Percentiles rank a stretch among this genome's conserved stretches.
These are phyloP conservation scores for Centruroides vittatus DNA, from an alignment of 1,140 invertebrate genomes.

Conservation along the genomic window DNA sequence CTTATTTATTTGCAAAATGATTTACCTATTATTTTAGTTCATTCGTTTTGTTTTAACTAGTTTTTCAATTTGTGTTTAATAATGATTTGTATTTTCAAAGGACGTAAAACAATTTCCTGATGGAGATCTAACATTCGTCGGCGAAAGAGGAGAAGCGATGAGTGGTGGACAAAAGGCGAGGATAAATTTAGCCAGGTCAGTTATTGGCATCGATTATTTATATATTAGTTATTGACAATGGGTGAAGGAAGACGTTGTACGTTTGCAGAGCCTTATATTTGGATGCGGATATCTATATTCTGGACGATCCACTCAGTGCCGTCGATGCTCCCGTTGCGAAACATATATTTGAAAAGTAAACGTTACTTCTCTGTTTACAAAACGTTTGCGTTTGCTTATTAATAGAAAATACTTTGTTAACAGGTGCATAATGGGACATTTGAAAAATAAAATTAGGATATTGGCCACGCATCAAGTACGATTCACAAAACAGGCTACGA, in stretches of 20 bases:
- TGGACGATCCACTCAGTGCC: slow-evolving; percentile 32
- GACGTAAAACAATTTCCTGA: slow-evolving; percentile 33
- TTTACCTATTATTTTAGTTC: too few species aligned
- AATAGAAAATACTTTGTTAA: not conserved
- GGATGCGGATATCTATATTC: slow-evolving; percentile 28
- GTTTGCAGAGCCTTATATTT: slow-evolving; percentile 39
- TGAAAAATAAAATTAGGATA: slow-evolving; percentile 1
- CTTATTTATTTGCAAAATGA: too few species aligned
- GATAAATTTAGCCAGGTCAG: slow-evolving; percentile 28
- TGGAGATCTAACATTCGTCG: slow-evolving; percentile 34
- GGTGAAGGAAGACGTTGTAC: slow-evolving; percentile 10
- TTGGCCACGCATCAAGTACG: too few species aligned
- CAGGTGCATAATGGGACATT: slow-evolving; percentile 4
- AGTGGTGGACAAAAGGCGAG: slow-evolving; percentile 36
- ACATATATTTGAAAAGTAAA: slow-evolving; percentile 32
- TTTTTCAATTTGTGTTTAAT: too few species aligned
- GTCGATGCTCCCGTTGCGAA: slow-evolving; percentile 27
- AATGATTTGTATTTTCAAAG: not conserved
- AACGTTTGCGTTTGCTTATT: not conserved
- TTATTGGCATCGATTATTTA: slow-evolving; percentile 5
- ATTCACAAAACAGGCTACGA: too few species aligned
- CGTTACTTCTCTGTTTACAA: not conserved
- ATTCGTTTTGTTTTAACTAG: too few species aligned
- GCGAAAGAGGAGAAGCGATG: slow-evolving; percentile 32
- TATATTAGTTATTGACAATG: too few species aligned